Evolutionary conservation across 1,140 invertebrate species (phyloP), one percentile per base, ranked within the genome.

Genomic region (Heliothis subflexa): DNA sequence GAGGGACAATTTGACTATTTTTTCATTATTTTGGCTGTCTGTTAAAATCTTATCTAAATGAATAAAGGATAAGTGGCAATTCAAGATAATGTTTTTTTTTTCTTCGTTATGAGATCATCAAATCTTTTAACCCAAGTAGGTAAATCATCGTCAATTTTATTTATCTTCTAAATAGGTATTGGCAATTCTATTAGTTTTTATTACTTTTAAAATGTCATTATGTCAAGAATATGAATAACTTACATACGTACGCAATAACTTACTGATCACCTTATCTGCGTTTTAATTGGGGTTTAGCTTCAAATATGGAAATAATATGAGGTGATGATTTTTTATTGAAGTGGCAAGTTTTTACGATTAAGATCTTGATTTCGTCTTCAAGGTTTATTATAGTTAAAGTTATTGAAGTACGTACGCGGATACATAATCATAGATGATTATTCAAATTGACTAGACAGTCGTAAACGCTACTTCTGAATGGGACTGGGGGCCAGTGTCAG

Each of bases 311-410:
- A 66, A 66, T 66, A 21, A 47, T 40, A 12, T 66, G 62, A 40
- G 9, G 16, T 13, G 62, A 66, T 66, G 62, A 47, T 66, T 66
- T 66, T 64, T 64, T 64, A 64, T 64, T 64, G 40, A 45, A 16
- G 40, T 47, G 40, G n/a, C 40, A 9, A 66, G 9, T 66, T 66
- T 66, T 7, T 47, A 66, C 3, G 40, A 47, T 66, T 21, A 21
- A 66, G n/a, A 66, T 66, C 62, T 21, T 16, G 33, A 64, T 45
- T 64, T 3, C n/a, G 10, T 18, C 9, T 10, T 64, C n/a, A 45
- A 45, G 40, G n/a, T 66, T 66, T 12, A 18, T 16, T 66, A 5
- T 18, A 14, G 16, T 45, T 64, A 47, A 25, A 52, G 14, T 52
- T n/a, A 52, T 52, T 52, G 33, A 7, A 40, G 33, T 5, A 40